A percentile compares a stretch with the other conserved stretches of the same genome.
Evolutionary conservation across 2,888 invertebrate species (phyloP).

Genomic region (Pristionchus exspectatus): DNA sequence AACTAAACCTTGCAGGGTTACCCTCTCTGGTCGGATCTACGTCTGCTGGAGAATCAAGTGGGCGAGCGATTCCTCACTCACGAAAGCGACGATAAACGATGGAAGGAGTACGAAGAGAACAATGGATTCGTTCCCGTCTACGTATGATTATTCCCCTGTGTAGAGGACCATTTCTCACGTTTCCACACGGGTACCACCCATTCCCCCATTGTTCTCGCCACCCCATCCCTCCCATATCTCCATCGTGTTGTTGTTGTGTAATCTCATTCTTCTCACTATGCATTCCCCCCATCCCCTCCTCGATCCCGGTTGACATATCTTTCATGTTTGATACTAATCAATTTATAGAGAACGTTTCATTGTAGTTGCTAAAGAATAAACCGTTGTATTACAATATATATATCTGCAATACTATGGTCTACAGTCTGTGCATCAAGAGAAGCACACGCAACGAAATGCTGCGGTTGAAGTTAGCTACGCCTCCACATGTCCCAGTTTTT

Average conservation of each 20-base stretch:
- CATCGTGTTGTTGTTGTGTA: background rate
- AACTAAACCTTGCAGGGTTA: slow-evolving; percentile 88
- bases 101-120: slow-evolving; percentile 85
- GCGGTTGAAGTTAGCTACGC: too few species aligned
- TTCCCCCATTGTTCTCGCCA: background rate
- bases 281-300: slow-evolving; percentile 6
- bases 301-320: slow-evolving; percentile 32
- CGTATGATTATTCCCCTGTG: slow-evolving; percentile 57
- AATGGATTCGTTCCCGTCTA: slow-evolving; percentile 79
- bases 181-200: background rate
- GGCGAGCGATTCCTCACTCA: slow-evolving; percentile 91
- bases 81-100: slow-evolving; percentile 93
- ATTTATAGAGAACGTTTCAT: background rate
- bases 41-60: slow-evolving; percentile 88
- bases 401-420: too few species aligned
- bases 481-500: too few species aligned
- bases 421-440: too few species aligned
- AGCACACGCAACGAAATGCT: too few species aligned
- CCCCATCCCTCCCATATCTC: background rate
- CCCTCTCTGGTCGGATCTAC: slow-evolving; percentile 94
- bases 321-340: background rate
- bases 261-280: slow-evolving; percentile 1
- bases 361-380: slow-evolving; percentile 25
- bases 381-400: too few species aligned
- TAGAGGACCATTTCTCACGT: background rate